A percentile compares a stretch with the other conserved stretches of the same genome.
Evolutionary conservation across 2,113 vertebrate species (phyloP).

Genomic region (Corvus cornix): DNA sequence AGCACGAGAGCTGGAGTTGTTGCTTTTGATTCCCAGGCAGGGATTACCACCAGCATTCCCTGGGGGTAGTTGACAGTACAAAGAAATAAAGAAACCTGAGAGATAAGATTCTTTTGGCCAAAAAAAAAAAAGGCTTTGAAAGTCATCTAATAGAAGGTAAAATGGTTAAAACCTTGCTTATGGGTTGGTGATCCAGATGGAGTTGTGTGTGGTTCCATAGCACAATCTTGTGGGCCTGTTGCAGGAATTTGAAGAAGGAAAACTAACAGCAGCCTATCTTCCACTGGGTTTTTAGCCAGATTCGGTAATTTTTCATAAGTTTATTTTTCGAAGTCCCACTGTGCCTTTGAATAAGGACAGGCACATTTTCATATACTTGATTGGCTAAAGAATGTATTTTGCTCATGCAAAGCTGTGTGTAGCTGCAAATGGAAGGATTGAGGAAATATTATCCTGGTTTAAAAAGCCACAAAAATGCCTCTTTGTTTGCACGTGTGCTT

Average conservation of each 20-base stretch:
- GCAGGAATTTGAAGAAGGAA: background rate
- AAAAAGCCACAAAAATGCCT: constrained; percentile 40
- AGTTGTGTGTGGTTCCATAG: background rate
- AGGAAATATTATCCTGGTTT: constrained; percentile 35
- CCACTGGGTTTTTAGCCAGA: background rate
- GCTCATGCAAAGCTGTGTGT: background rate
- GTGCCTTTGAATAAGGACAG: constrained; percentile 5
- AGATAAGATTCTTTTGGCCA: background rate
- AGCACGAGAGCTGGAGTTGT: background rate
- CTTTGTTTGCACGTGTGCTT: constrained; percentile 17
- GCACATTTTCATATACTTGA: constrained; percentile 28
- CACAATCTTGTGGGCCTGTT: background rate
- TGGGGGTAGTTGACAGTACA: background rate
- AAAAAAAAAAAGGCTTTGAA: background rate
- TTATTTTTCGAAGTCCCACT: background rate
- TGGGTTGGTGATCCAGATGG: background rate
- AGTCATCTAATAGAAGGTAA: background rate
- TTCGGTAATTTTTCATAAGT: background rate
- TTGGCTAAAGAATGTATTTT: constrained; percentile 52
- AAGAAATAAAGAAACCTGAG: background rate
- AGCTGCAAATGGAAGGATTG: constrained; percentile 39
- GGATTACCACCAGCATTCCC: background rate
- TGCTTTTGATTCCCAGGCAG: background rate
- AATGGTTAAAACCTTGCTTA: background rate
- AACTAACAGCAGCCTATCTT: background rate